Percentiles rank a stretch among this genome's conserved stretches.
These are phyloP conservation scores for Aldrovandia affinis DNA, from an alignment of 2,797 vertebrate genomes.

Conservation along the genomic window DNA sequence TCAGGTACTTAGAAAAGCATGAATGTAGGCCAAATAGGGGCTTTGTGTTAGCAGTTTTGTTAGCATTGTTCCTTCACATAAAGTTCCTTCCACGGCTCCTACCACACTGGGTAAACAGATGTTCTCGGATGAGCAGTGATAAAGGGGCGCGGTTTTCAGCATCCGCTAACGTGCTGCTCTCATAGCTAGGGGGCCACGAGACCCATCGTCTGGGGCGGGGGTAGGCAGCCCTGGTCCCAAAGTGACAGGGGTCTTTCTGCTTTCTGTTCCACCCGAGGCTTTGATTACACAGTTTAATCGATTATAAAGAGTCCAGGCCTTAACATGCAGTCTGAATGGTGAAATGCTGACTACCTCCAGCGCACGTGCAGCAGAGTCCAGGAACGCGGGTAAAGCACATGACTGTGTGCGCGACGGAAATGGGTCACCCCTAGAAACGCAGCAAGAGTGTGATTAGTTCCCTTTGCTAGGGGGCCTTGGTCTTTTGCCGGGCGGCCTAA, in stretches of 20 bases:
- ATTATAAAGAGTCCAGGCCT: background rate
- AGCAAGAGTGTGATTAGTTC: too few species aligned
- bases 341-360: background rate
- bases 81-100: background rate
- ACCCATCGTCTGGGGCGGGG: background rate
- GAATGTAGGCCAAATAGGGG: background rate
- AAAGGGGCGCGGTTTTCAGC: background rate
- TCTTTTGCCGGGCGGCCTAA: too few species aligned
- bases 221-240: background rate
- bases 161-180: background rate
- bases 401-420: too few species aligned
- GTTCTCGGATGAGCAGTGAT: slow-evolving; percentile 6
- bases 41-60: background rate
- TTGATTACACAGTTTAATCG: background rate
- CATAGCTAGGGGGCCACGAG: background rate
- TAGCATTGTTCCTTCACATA: background rate
- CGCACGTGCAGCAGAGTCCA: background rate
- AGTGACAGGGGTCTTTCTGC: background rate
- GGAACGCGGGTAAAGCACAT: too few species aligned
- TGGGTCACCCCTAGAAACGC: too few species aligned
- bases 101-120: background rate
- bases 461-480: too few species aligned
- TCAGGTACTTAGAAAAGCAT: too few species aligned
- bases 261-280: background rate
- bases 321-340: background rate